These are phyloP conservation scores for Charina bottae DNA, from an alignment of 2,113 vertebrate species.

Conservation along the genomic window DNA sequence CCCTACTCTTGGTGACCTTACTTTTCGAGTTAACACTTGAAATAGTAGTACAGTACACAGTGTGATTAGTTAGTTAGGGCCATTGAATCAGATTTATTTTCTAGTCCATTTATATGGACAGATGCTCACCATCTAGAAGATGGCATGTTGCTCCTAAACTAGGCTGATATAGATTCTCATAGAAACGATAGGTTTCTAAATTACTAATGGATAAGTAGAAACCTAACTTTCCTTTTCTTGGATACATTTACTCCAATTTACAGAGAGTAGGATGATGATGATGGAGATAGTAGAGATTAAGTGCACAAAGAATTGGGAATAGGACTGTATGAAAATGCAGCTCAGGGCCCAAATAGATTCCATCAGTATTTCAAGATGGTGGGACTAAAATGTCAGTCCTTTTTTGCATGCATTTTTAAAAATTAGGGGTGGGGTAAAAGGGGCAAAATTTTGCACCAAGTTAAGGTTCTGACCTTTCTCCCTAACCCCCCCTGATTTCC, in stretches of 20 bases:
- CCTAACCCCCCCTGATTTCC: background rate
- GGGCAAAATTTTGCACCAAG: background rate
- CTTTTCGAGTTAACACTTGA: background rate
- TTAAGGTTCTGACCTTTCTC: background rate
- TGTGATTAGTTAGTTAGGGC: background rate
- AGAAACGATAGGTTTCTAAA: background rate
- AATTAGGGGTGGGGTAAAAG: background rate
- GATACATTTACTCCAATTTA: background rate
- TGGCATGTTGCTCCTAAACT: background rate
- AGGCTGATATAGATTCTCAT: background rate
- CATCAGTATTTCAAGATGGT: background rate
- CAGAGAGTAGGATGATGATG: background rate
- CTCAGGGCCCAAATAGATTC: background rate
- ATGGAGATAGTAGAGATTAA: background rate
- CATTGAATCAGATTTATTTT: background rate
- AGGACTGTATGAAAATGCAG: background rate
- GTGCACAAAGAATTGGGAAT: background rate
- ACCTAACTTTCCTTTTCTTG: background rate
- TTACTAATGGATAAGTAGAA: background rate
- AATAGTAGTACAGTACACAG: background rate
- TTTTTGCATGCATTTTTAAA: background rate
- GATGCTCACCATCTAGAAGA: background rate
- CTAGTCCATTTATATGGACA: background rate
- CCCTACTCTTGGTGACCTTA: background rate
- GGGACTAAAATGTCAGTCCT: background rate